Evolutionary conservation across 2,797 vertebrate species (phyloP).

Genomic region (Hephaestus fuliginosus): DNA sequence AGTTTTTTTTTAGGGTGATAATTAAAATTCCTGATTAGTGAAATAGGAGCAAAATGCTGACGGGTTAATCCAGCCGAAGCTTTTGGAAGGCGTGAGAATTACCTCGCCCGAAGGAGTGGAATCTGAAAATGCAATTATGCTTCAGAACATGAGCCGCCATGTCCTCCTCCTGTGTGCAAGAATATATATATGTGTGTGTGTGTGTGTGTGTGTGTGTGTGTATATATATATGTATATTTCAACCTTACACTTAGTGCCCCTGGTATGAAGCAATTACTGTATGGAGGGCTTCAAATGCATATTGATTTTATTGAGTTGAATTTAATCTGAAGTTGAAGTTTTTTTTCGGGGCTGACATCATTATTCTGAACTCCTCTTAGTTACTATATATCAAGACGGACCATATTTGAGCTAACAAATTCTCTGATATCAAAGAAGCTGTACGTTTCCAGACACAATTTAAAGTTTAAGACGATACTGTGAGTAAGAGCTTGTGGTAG

Average conservation of each 20-base stretch:
- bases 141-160: conserved; percentile 41
- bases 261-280: conserved; percentile 47
- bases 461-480: neutral
- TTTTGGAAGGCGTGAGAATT: conserved; percentile 48
- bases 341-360: neutral
- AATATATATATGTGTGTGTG: conserved; percentile 7
- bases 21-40: conserved; percentile 68
- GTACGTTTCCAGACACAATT: too few relatives aligned
- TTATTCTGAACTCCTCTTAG: neutral
- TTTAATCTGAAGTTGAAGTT: neutral
- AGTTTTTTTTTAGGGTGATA: conserved; percentile 31
- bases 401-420: neutral
- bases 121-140: conserved; percentile 63
- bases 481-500: neutral
- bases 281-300: conserved; percentile 35
- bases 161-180: conserved; percentile 27
- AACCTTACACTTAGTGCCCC: conserved; percentile 15
- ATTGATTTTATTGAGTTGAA: conserved; percentile 57
- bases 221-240: too few relatives aligned
- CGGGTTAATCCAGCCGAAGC: conserved; percentile 63
- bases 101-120: conserved; percentile 26
- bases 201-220: neutral
- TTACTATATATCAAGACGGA: neutral
- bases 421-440: neutral
- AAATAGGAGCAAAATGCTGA: conserved; percentile 47